Evolutionary conservation across 2,797 vertebrate genomes (phyloP), one percentile per base, ranked within the genome.

Genomic region (Aeoliscus strigatus): DNA sequence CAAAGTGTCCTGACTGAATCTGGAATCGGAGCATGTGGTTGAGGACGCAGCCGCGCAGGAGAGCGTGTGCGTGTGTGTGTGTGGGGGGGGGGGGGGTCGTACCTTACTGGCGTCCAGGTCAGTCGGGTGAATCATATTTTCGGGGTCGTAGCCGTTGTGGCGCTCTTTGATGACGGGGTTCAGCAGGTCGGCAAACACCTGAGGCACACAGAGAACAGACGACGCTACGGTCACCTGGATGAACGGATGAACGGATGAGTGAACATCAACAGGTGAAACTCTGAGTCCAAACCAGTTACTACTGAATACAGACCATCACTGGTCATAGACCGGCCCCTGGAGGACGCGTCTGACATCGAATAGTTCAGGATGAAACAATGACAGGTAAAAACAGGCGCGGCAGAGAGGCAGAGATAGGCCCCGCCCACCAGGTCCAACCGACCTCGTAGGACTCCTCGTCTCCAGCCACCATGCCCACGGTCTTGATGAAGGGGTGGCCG

Each of bases 401-500:
- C n/a, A n/a, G n/a, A n/a, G n/a, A n/a, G n/a, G n/a, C n/a, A n/a
- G n/a, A n/a, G n/a, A n/a, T n/a, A n/a, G n/a, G n/a, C n/a, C n/a
- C n/a, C n/a, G n/a, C n/a, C n/a, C n/a, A n/a, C n/a, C n/a, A 30
- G 9, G 7, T 34, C 89, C n/a, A n/a, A n/a, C 18, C 85, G 72
- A 97, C 96, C 93, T 97, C 91, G 3, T 98, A 98, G 10, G 90
- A 82, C 74, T 98, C 96, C 73, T 98, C 94, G 51, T 99, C 95
- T 6, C 95, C 94, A 3, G 95, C 96, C 41, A 89, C 88, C 82
- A 89, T 78, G 45, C 88, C 88, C 1, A 88, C 87, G 0, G 87
- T 88, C 77, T 90, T 97, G 86, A 99, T 98, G 86, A 97, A 98
- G 16, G 96, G 95, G 72, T 98, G 95, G 4, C 94, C 96, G 0